Evolutionary conservation across 2,888 invertebrate genomes (phyloP).

Genomic region (Nemoura dubitans): DNA sequence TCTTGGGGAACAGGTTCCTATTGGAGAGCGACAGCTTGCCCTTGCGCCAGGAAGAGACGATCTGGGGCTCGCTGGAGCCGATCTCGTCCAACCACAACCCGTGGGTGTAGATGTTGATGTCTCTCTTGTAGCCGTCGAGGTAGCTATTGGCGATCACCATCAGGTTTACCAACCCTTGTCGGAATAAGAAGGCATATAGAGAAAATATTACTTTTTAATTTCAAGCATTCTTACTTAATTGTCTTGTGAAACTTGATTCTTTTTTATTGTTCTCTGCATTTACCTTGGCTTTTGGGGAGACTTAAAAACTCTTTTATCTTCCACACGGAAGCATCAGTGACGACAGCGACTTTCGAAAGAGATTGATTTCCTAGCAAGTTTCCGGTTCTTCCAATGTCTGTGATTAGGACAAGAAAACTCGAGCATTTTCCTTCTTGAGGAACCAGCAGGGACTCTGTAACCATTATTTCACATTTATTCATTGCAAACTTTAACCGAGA

Average conservation of each 20-base stretch:
- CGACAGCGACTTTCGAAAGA: conserved; percentile 70
- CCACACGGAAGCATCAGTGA: conserved; percentile 60
- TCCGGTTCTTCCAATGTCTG: conserved; percentile 40
- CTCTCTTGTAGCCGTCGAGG: conserved; percentile 59
- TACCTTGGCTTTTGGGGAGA: conserved; percentile 17
- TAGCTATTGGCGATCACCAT: conserved; percentile 35
- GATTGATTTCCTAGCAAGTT: conserved; percentile 59
- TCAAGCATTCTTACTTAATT: too few relatives aligned
- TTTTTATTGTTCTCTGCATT: not conserved
- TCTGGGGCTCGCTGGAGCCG: conserved; percentile 72
- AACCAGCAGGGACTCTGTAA: conserved; percentile 22
- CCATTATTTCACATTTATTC: not conserved
- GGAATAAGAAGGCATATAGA: too few relatives aligned
- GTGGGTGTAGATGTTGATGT: conserved; percentile 78
- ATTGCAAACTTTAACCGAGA: not conserved
- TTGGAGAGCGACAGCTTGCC: conserved; percentile 69
- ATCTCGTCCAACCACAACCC: conserved; percentile 76
- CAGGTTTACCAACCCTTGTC: conserved; percentile 25
- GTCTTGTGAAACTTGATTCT: too few relatives aligned
- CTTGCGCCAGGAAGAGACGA: conserved; percentile 77
- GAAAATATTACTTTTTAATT: too few relatives aligned
- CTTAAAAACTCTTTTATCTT: conserved; percentile 36
- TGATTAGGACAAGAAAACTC: conserved; percentile 44
- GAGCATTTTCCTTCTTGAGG: conserved; percentile 38
- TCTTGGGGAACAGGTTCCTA: conserved; percentile 73